phyloP scores from a whole-genome alignment of 2,113 vertebrate genomes.

The Rhombomys opimus region DNA sequence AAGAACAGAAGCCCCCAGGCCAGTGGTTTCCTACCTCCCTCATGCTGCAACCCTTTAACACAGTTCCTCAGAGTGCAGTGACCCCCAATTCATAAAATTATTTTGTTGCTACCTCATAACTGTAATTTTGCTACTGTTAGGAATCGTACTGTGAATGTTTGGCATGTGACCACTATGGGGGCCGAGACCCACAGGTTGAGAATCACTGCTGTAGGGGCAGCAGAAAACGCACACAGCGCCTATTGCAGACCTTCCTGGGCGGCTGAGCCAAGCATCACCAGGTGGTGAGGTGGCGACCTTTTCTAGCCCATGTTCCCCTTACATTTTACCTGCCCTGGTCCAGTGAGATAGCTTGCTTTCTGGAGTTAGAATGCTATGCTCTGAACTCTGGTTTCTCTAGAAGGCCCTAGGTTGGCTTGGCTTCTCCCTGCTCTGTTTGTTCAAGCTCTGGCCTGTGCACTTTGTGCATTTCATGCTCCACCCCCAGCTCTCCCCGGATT shows the following conservation, averaged over 20 bases:
- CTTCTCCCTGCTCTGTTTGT: slow-evolving; percentile 2
- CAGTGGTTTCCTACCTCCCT: background rate
- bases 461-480: slow-evolving; percentile 52
- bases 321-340: background rate
- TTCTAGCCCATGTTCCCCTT: background rate
- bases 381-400: background rate
- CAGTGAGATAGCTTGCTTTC: background rate
- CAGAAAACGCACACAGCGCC: background rate
- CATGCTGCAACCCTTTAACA: background rate
- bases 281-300: background rate
- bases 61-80: background rate
- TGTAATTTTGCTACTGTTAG: background rate
- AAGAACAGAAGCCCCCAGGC: background rate
- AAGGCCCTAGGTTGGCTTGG: background rate
- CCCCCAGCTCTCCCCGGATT: slow-evolving; percentile 14
- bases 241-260: rapidly evolving
- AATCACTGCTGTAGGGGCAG: background rate
- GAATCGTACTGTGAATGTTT: background rate
- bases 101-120: background rate
- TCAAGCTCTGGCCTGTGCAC: background rate
- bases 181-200: background rate
- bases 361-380: background rate
- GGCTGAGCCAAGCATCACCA: background rate
- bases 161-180: background rate
- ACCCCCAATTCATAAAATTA: background rate